phyloP scores from a whole-genome alignment of 2,113 vertebrate genomes.

The Scortum barcoo region DNA sequence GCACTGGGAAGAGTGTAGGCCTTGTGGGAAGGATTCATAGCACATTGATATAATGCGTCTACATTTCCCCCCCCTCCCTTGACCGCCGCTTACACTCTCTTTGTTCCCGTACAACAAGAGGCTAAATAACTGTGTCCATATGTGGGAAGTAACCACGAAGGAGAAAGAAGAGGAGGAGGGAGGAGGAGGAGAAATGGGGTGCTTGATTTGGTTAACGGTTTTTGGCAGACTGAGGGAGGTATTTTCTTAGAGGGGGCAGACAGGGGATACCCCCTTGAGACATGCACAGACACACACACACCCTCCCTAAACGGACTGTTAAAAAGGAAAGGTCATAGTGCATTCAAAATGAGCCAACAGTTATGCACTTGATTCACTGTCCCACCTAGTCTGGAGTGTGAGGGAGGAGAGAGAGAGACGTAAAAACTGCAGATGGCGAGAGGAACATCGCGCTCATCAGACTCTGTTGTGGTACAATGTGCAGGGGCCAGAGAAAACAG shows the following conservation, averaged over 20 bases:
- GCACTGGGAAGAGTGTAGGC: slow-evolving; percentile 22
- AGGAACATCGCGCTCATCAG: slow-evolving; percentile 9
- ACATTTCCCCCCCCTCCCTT: not conserved
- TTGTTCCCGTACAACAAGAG: slow-evolving; percentile 74
- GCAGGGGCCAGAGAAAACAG: slow-evolving; percentile 22
- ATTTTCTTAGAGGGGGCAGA: slow-evolving; percentile 62
- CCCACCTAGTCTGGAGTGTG: not conserved
- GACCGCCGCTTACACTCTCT: slow-evolving; percentile 66
- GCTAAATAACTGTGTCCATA: slow-evolving; percentile 78
- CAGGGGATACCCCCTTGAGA: slow-evolving; percentile 53
- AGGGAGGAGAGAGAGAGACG: slow-evolving; percentile 1
- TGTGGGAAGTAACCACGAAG: slow-evolving; percentile 60
- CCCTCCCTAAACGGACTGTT: slow-evolving; percentile 37
- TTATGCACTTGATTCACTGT: slow-evolving; percentile 39
- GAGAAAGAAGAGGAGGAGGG: slow-evolving; percentile 15
- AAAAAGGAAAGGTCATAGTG: slow-evolving; percentile 51
- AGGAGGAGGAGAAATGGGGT: slow-evolving; percentile 32
- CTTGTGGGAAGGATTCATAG: slow-evolving; percentile 62
- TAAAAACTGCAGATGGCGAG: slow-evolving; percentile 22
- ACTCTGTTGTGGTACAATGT: slow-evolving; percentile 5
- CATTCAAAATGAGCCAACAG: slow-evolving; percentile 46
- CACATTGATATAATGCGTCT: slow-evolving; percentile 66
- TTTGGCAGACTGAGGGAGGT: slow-evolving; percentile 65
- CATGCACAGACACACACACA: slow-evolving; percentile 31
- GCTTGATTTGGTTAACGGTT: slow-evolving; percentile 77